Percentiles rank a stretch among this genome's conserved stretches.
Evolutionary conservation across 2,888 invertebrate species (phyloP).

Genomic region (Mimachlamys varia): DNA sequence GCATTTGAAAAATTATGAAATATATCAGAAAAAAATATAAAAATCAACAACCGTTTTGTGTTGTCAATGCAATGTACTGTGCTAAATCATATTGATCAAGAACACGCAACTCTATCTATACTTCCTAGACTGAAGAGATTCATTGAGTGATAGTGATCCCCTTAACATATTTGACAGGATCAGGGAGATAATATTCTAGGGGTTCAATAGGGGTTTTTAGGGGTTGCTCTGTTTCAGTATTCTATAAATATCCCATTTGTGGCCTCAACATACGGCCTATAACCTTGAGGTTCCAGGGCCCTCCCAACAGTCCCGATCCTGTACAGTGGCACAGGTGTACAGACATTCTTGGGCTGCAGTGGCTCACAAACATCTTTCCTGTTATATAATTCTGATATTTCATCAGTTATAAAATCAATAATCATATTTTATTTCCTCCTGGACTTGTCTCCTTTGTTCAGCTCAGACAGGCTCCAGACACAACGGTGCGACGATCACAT

Average conservation of each 20-base stretch:
- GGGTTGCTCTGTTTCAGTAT: neutral
- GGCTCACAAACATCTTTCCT: neutral
- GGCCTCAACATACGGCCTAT: neutral
- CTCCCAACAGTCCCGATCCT: neutral
- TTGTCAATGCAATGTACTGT: neutral
- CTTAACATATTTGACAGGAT: slow-evolving; percentile 12
- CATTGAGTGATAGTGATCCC: neutral
- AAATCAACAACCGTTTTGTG: no score
- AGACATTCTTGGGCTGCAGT: neutral
- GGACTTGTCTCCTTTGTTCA: neutral
- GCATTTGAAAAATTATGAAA: no score
- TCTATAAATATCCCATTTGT: neutral
- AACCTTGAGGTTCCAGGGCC: neutral
- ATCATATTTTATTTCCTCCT: neutral
- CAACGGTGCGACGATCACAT: neutral
- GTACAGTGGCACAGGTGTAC: neutral
- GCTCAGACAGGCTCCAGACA: neutral
- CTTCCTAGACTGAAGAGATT: neutral
- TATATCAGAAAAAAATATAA: no score
- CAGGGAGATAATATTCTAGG: neutral
- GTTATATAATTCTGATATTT: neutral
- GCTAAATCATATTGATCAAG: neutral
- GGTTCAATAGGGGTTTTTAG: no score
- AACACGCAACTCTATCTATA: neutral
- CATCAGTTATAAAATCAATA: slow-evolving; percentile 8